Evolutionary conservation across 2,888 invertebrate genomes (phyloP), one percentile per base, ranked within the genome.

Genomic region (Epinotia ramella): DNA sequence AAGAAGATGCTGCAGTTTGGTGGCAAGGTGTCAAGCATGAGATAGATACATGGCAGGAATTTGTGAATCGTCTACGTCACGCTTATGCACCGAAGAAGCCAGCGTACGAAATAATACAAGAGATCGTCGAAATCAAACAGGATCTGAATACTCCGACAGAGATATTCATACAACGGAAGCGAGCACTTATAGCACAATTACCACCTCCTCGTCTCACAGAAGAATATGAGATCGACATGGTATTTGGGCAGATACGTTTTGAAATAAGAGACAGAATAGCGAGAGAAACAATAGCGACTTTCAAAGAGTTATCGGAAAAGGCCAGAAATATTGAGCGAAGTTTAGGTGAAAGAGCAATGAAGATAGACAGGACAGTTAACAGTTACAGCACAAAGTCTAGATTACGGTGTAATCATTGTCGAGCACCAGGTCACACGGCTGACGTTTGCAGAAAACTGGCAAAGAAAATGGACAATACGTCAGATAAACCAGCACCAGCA

Each of bases 1-100:
- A 64, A 44, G 64, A 20, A 12, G 64, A 64, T 64, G 64, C 64
- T 64, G 64, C 64, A 44, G 46, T 64, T 44, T 64, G 64, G 64
- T 64, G 64, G 64, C 64, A 64, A 44, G 64, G 64, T 18, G 64
- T 46, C 2, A 44, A 18, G 20, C 64, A 44, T 44, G 44, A 64
- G 6, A n/a, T 63, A 16, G 6, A 40, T 11, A n/a, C 40, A 12
- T 59, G 28, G 59, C 18, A 59, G 20, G 59, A 18, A 20, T 59
- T 59, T 20, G 24, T 20, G 59, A 59, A 7, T 24, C 59, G 59
- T 1, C 59, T 59, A 59, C 59, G 59, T 16, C 12, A 59, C 28
- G 20, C 59, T 24, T 28, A 59, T 20, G 59, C 59, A 12, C 59
- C 59, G 4, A 1, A 9, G 0, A 60, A 28, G 24, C 28, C 13